A percentile compares a stretch with the other conserved stretches of the same genome.
phyloP scores from a whole-genome alignment of 2,888 invertebrate genomes.

The Trichopria drosophilae region DNA sequence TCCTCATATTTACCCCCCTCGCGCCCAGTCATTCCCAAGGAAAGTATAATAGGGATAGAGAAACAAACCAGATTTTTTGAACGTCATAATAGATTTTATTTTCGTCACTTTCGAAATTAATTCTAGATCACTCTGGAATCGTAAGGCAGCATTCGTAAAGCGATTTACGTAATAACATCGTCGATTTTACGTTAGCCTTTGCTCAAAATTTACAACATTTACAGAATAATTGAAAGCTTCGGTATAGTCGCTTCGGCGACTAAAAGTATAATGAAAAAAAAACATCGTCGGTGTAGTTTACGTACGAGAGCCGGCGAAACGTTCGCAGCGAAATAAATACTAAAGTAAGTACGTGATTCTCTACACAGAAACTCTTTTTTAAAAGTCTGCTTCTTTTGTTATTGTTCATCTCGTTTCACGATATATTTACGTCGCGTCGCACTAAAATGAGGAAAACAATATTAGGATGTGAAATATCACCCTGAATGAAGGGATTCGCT shows the following conservation, averaged over 20 bases:
- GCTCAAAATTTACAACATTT: conserved; percentile 33
- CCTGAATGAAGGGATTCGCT: too few species aligned
- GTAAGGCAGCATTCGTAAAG: too few species aligned
- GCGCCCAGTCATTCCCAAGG: too few species aligned
- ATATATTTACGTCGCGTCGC: too few species aligned
- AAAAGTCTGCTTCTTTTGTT: too few species aligned
- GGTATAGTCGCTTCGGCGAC: background rate
- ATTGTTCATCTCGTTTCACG: too few species aligned
- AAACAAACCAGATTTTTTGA: conserved; percentile 14
- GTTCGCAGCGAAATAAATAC: conserved; percentile 28
- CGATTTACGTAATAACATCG: too few species aligned
- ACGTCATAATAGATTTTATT: conserved; percentile 36
- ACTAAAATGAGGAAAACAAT: too few species aligned
- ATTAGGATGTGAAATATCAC: too few species aligned
- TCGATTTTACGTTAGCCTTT: too few species aligned
- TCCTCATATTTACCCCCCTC: background rate
- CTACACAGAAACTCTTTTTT: too few species aligned
- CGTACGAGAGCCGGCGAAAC: conserved; percentile 5
- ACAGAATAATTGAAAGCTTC: conserved; percentile 17
- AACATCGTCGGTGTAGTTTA: conserved; percentile 9
- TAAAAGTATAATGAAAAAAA: conserved; percentile 4
- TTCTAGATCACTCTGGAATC: conserved; percentile 11
- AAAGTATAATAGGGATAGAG: conserved; percentile 1
- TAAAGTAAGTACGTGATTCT: conserved; percentile 24
- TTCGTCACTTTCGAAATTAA: conserved; percentile 27